phyloP scores from a whole-genome alignment of 2,888 invertebrate genomes.

The Ophioninae sp. region DNA sequence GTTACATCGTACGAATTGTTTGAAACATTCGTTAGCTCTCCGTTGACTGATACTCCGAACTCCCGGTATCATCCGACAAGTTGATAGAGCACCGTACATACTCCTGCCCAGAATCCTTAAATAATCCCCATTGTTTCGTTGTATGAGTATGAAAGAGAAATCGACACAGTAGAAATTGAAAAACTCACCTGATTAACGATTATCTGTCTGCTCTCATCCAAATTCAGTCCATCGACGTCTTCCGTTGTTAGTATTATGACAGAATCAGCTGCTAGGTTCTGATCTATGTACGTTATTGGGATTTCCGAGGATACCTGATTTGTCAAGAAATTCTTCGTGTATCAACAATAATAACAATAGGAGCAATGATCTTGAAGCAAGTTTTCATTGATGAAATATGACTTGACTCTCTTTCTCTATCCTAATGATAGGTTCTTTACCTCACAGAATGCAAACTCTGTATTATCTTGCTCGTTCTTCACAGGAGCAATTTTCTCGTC shows the following conservation, averaged over 20 bases:
- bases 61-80: constrained; percentile 69
- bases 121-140: constrained; percentile 19
- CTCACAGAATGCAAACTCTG: constrained; percentile 70
- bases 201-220: constrained; percentile 75
- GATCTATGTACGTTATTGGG: constrained; percentile 79
- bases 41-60: constrained; percentile 66
- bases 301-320: constrained; percentile 75
- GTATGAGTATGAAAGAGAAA: background rate
- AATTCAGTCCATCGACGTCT: constrained; percentile 74
- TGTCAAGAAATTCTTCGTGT: background rate
- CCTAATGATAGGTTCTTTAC: constrained; percentile 54
- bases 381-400: background rate
- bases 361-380: background rate
- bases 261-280: constrained; percentile 77
- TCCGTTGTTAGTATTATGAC: constrained; percentile 79
- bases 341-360: background rate
- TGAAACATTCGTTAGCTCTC: constrained; percentile 68
- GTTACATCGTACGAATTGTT: background rate
- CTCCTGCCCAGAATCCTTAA: constrained; percentile 72
- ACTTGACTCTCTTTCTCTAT: no score
- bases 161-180: background rate
- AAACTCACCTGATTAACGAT: constrained; percentile 75
- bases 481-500: constrained; percentile 48
- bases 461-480: constrained; percentile 54
- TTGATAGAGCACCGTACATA: constrained; percentile 74